Conservation (phyloP, 2,113 vertebrate species). For the Polypterus bichir region DNA sequence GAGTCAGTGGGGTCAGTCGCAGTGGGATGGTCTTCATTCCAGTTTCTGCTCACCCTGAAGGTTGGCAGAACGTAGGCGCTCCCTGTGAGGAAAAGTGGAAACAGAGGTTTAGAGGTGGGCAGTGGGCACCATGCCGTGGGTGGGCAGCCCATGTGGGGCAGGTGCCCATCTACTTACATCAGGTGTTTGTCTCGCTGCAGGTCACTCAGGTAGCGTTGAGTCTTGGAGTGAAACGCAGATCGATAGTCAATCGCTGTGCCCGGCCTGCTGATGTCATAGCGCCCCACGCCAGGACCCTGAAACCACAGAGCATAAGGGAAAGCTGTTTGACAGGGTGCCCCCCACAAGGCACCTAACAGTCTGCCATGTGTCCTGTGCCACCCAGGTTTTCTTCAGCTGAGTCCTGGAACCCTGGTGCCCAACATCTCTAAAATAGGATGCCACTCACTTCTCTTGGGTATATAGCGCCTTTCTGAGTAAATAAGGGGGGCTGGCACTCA, state of each 20-base stretch:
- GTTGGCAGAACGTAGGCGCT: conserved; percentile 17
- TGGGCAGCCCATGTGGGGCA: not conserved
- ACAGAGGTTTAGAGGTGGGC: not conserved
- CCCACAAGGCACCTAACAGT: no score
- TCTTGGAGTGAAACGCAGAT: conserved; percentile 29
- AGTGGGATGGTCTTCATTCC: not conserved
- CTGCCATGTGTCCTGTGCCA: no score
- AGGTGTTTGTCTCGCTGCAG: conserved; percentile 21
- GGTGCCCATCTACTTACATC: conserved; percentile 36
- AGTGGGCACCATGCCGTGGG: not conserved
- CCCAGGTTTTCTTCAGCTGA: no score
- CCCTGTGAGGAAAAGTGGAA: conserved; percentile 7
- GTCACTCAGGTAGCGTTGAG: conserved; percentile 34
- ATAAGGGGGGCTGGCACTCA: not conserved
- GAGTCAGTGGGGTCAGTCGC: conserved; percentile 1
- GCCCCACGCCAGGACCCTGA: conserved; percentile 48
- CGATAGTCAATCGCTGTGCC: conserved; percentile 25
- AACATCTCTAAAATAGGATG: no score
- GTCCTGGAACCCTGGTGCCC: no score
- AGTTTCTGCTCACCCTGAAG: conserved; percentile 9
- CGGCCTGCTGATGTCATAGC: conserved; percentile 35
- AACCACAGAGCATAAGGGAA: conserved; percentile 17
- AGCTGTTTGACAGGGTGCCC: not conserved
- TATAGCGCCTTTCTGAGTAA: no score
- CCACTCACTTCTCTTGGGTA: no score